Evolutionary conservation across 2,797 vertebrate genomes (phyloP).

Genomic region (Taeniopygia guttata): DNA sequence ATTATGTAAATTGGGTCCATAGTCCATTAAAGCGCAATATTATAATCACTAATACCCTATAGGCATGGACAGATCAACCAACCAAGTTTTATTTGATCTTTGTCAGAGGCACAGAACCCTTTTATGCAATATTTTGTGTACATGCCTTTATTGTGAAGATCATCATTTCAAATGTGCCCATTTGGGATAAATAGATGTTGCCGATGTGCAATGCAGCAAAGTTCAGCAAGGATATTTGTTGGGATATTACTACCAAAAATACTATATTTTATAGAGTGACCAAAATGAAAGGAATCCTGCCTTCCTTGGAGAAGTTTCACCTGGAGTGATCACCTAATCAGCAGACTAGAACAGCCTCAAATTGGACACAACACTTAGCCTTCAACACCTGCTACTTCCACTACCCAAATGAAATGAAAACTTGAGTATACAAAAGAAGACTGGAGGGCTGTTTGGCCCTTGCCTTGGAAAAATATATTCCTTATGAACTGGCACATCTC

Average conservation of each 20-base stretch:
- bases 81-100: conserved; percentile 61
- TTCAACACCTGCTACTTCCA: conserved; percentile 16
- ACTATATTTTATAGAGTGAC: neutral
- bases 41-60: conserved; percentile 66
- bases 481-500: conserved; percentile 35
- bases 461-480: conserved; percentile 35
- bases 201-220: neutral
- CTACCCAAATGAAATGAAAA: conserved; percentile 44
- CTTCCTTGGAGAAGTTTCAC: conserved; percentile 25
- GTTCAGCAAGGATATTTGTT: neutral
- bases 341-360: neutral
- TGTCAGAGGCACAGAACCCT: conserved; percentile 30
- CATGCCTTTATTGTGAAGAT: conserved; percentile 34
- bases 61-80: conserved; percentile 48
- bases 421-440: neutral
- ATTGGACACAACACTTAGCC: conserved; percentile 7
- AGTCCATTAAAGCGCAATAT: conserved; percentile 52
- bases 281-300: neutral
- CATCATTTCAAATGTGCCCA: neutral
- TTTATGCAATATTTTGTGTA: conserved; percentile 31
- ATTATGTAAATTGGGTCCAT: conserved; percentile 52
- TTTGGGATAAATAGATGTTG: neutral
- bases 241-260: neutral
- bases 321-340: neutral
- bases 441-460: conserved; percentile 19